phyloP scores from a whole-genome alignment of 2,797 vertebrate species.

The Cossypha caffra region DNA sequence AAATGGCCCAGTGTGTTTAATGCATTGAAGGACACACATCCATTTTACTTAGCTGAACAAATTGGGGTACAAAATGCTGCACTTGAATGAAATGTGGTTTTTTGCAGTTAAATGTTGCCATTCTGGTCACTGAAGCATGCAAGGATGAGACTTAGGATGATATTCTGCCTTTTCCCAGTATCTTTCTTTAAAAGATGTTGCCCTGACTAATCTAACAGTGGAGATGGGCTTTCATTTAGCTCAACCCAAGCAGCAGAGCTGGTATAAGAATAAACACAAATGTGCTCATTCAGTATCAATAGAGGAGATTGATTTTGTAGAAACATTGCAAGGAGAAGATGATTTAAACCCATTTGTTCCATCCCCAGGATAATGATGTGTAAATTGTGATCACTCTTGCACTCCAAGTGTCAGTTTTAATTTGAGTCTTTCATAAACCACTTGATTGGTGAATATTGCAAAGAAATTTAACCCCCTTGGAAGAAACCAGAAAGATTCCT shows the following conservation, averaged over 20 bases:
- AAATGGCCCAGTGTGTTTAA: not conserved
- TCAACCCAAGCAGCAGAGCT: not conserved
- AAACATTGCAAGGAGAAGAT: not conserved
- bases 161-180: not conserved
- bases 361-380: not conserved
- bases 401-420: constrained; percentile 34
- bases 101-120: not conserved
- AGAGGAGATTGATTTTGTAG: not conserved
- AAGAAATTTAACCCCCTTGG: constrained; percentile 46
- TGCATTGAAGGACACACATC: fast-evolving
- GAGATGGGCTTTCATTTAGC: not conserved
- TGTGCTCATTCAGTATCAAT: not conserved
- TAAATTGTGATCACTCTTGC: not conserved
- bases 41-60: not conserved
- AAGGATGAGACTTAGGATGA: not conserved
- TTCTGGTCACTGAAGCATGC: fast-evolving
- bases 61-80: not conserved
- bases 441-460: constrained; percentile 10
- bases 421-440: constrained; percentile 49
- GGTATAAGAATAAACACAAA: not conserved
- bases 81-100: not conserved
- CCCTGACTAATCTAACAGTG: not conserved
- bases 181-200: not conserved
- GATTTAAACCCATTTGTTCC: not conserved
- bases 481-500: constrained; percentile 44